A percentile compares a stretch with the other conserved stretches of the same genome.
These are phyloP conservation scores for Apamea sordens DNA, from an alignment of 2,888 invertebrate genomes.

Conservation along the genomic window DNA sequence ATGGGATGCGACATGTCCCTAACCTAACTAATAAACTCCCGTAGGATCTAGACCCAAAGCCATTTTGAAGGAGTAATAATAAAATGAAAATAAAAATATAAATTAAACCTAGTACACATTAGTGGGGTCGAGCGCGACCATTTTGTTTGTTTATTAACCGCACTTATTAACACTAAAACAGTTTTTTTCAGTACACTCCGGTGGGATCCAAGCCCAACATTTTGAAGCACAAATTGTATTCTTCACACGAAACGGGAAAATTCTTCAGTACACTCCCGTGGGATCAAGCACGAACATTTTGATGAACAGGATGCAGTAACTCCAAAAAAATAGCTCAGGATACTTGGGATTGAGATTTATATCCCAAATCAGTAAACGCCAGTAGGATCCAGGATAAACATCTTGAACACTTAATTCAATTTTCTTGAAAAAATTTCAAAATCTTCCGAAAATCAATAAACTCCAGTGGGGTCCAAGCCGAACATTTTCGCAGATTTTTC, in stretches of 20 bases:
- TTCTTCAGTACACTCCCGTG: constrained; percentile 85
- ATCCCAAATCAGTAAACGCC: constrained; percentile 79
- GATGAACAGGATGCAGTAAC: constrained; percentile 56
- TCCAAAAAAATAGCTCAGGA: constrained; percentile 44
- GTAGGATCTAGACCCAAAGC: constrained; percentile 82
- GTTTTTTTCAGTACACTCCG: constrained; percentile 76
- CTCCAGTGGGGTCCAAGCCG: constrained; percentile 84
- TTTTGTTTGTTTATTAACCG: constrained; percentile 63
- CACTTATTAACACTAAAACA: constrained; percentile 75
- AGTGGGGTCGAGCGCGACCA: constrained; percentile 77
- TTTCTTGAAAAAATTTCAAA: constrained; percentile 51
- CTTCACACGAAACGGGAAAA: constrained; percentile 67
- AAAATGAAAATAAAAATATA: constrained; percentile 61
- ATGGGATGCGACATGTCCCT: constrained; percentile 49
- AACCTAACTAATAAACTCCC: constrained; percentile 77
- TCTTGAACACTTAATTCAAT: constrained; percentile 73
- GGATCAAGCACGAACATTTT: constrained; percentile 87
- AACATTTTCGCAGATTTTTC: constrained; percentile 76
- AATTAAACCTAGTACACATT: constrained; percentile 79
- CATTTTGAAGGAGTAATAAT: constrained; percentile 75
- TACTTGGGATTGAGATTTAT: constrained; percentile 49
- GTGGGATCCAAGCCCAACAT: constrained; percentile 80
- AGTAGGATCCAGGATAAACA: constrained; percentile 85
- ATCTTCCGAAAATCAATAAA: constrained; percentile 77
- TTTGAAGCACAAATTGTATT: constrained; percentile 73